Evolutionary conservation across 1,140 invertebrate genomes (phyloP), one percentile per base, ranked within the genome.

Genomic region (Amphibalanus amphitrite): DNA sequence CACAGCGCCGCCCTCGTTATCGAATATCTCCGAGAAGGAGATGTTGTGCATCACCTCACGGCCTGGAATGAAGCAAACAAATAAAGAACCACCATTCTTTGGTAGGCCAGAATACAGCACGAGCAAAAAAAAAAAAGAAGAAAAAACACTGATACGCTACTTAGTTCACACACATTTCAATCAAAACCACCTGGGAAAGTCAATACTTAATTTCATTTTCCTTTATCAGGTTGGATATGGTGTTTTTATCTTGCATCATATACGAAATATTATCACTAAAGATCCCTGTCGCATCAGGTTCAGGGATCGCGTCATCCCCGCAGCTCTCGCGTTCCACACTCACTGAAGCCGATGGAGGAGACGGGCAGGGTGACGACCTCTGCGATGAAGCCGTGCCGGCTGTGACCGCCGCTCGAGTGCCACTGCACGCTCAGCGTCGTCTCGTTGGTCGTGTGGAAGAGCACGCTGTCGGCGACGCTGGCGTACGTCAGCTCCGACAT

Each of bases 291-390:
- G 13, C 47, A 13, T 13, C 13, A 13, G 47, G 47, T 13, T 69
- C 73, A 73, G 67, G 65, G 70, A 30, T 70, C 70, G 71, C 75
- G 72, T 23, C 28, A 69, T 30, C 30, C 30, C 64, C 71, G 10
- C 40, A 70, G 59, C 69, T 71, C 6, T 72, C 70, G 64, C 38
- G 71, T 47, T 70, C 23, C 64, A 10, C 17, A 84, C 88, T 88
- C 82, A 92, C 91, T 90, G 77, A 92, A 89, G 77, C 90, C 90
- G 78, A 94, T 89, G 25, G 90, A 88, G 59, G 92, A 91, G 75
- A 94, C 91, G 0, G 97, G 97, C 28, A 98, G 80, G 0, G 94
- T 96, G 0, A 98, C 88, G 71, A 99, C 86, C 83, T 99, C 96
- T 25, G 96, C 97, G 75, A 99, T 91, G 78, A 99, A 99, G 71